Evolutionary conservation across 2,888 invertebrate species (phyloP).

Genomic region (Scaptomyza polygonia): DNA sequence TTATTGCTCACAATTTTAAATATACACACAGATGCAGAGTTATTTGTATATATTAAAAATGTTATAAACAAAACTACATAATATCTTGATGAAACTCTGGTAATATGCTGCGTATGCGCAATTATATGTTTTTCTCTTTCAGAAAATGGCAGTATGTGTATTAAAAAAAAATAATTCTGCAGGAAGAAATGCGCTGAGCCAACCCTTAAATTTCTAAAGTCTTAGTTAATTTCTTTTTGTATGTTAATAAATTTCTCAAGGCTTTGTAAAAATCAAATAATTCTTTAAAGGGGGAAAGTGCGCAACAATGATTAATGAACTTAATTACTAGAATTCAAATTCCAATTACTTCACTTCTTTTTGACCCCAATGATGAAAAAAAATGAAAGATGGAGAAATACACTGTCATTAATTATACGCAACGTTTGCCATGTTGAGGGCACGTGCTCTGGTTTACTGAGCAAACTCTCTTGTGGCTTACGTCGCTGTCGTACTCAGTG

Average conservation of each 20-base stretch:
- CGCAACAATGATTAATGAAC: constrained; percentile 65
- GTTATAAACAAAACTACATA: constrained; percentile 54
- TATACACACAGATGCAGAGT: constrained; percentile 53
- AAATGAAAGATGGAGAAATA: constrained; percentile 38
- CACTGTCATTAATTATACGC: constrained; percentile 71
- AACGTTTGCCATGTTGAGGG: constrained; percentile 31
- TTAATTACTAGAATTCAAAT: constrained; percentile 73
- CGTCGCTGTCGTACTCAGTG: constrained; percentile 64
- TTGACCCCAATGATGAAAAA: constrained; percentile 51
- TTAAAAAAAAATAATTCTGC: constrained; percentile 9
- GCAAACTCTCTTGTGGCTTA: constrained; percentile 57
- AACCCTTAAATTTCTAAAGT: neutral
- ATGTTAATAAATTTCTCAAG: constrained; percentile 8
- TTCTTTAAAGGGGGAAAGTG: neutral
- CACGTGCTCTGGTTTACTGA: constrained; percentile 8
- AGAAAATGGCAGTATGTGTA: constrained; percentile 61
- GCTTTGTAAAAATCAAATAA: constrained; percentile 7
- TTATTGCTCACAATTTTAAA: constrained; percentile 17
- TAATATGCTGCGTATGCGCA: constrained; percentile 46
- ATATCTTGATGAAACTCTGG: constrained; percentile 55
- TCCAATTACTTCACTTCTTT: constrained; percentile 70
- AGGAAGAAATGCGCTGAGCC: neutral
- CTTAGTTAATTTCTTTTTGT: constrained; percentile 10
- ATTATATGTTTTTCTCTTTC: constrained; percentile 14
- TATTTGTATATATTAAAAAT: constrained; percentile 35